Percentiles rank a stretch among this genome's conserved stretches.
Evolutionary conservation across 2,113 vertebrate species (phyloP).

Genomic region (Sterrhoptilus dennistouni): DNA sequence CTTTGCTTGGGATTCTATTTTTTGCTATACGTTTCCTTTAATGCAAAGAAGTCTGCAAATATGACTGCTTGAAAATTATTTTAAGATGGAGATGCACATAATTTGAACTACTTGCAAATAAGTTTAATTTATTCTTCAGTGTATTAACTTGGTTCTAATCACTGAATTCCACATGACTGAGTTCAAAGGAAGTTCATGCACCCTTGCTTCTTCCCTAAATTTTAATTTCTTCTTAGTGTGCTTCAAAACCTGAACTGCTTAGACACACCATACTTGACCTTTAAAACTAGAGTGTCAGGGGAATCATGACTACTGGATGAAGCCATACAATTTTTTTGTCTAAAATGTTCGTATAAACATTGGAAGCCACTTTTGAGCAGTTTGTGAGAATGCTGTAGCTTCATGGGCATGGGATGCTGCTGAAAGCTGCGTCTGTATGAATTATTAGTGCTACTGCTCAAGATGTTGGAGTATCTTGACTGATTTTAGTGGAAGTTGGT

Average conservation of each 20-base stretch:
- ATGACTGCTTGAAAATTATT: background rate
- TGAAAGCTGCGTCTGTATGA: background rate
- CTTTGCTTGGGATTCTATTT: background rate
- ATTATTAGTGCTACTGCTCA: background rate
- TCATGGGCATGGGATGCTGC: background rate
- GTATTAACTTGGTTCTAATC: constrained; percentile 62
- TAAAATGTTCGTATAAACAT: background rate
- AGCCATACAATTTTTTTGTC: background rate
- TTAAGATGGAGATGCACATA: constrained; percentile 17
- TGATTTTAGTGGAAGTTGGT: background rate
- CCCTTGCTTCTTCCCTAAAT: background rate
- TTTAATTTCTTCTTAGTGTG: constrained; percentile 27
- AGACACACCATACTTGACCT: constrained; percentile 26
- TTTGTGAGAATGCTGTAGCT: background rate
- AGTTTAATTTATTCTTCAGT: constrained; percentile 48
- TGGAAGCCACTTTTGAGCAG: background rate
- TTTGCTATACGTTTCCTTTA: background rate
- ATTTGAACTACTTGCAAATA: background rate
- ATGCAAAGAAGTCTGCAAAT: background rate
- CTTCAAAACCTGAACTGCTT: background rate
- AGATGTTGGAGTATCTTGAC: background rate
- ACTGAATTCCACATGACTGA: constrained; percentile 56
- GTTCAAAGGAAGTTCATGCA: constrained; percentile 49
- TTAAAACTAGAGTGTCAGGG: constrained; percentile 5
- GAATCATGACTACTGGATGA: background rate